Percentiles rank a stretch among this genome's conserved stretches.
Conservation (phyloP, 2,888 invertebrate species). For the Rotaria magnacalcarata region DNA sequence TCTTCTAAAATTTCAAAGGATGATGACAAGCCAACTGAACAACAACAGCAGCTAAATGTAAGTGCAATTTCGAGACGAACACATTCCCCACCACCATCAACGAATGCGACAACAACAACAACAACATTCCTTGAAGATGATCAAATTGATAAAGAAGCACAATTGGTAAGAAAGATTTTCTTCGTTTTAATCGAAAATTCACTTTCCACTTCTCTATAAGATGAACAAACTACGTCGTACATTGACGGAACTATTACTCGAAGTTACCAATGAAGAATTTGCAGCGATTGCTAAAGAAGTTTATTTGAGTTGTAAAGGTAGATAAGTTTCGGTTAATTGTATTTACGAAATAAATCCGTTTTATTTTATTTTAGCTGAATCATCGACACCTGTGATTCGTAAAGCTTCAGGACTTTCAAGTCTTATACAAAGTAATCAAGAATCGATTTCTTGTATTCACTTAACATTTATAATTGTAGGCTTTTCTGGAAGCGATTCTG, state of each 20-base stretch:
- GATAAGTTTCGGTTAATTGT: conserved; percentile 16
- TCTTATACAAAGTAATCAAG: neutral
- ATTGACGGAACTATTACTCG: conserved; percentile 85
- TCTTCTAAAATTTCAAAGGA: neutral
- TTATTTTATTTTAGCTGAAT: neutral
- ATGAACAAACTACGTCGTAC: conserved; percentile 80
- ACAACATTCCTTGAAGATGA: neutral
- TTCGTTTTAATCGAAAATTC: neutral
- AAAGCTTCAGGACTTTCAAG: conserved; percentile 3
- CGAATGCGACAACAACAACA: too few relatives aligned
- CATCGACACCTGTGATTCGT: neutral
- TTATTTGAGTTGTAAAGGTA: conserved; percentile 67
- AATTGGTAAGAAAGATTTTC: neutral
- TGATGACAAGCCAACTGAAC: neutral
- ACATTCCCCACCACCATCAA: neutral
- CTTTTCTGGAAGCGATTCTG: neutral
- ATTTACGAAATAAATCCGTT: too few relatives aligned
- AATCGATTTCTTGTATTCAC: neutral
- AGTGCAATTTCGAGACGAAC: neutral
- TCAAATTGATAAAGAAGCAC: neutral
- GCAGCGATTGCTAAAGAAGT: conserved; percentile 77
- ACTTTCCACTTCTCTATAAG: conserved; percentile 50
- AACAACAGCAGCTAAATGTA: neutral
- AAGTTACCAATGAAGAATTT: conserved; percentile 86
- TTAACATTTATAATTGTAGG: neutral